These are phyloP conservation scores for Drosophila antonietae DNA, from an alignment of 2,888 invertebrate genomes.

Conservation along the genomic window DNA sequence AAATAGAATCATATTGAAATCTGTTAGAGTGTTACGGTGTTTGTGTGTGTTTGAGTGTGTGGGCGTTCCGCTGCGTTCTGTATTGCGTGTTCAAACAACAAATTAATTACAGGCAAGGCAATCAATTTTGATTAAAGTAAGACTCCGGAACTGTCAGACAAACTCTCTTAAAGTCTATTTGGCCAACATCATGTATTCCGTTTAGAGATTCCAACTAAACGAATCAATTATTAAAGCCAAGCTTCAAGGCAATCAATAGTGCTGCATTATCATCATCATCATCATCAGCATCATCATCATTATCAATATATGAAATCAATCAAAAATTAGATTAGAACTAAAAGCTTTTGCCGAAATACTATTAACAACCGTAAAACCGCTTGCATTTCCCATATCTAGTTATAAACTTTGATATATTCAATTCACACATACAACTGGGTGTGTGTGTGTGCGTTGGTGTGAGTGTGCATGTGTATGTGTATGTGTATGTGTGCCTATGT, in stretches of 20 bases:
- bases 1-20: slow-evolving; percentile 47
- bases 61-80: slow-evolving; percentile 43
- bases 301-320: slow-evolving; percentile 26
- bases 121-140: slow-evolving; percentile 78
- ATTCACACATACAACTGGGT: slow-evolving; percentile 9
- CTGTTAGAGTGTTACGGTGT: slow-evolving; percentile 9
- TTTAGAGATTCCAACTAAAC: slow-evolving; percentile 8
- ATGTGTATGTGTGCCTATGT: slow-evolving; percentile 26
- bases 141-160: slow-evolving; percentile 35
- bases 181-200: slow-evolving; percentile 10
- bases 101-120: slow-evolving; percentile 71
- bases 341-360: slow-evolving; percentile 20
- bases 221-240: slow-evolving; percentile 47
- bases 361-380: slow-evolving; percentile 7
- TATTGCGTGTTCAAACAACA: slow-evolving; percentile 75
- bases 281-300: background rate
- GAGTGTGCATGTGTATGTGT: slow-evolving; percentile 14
- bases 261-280: background rate
- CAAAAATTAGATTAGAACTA: slow-evolving; percentile 10
- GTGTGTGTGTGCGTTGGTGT: slow-evolving; percentile 3
- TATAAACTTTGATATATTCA: slow-evolving; percentile 27
- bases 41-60: slow-evolving; percentile 11
- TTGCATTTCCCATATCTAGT: background rate
- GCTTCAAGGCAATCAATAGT: slow-evolving; percentile 1
- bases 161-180: slow-evolving; percentile 50